These are phyloP conservation scores for Archaeoteleia sp. DNA, from an alignment of 2,888 invertebrate species.

Conservation along the genomic window DNA sequence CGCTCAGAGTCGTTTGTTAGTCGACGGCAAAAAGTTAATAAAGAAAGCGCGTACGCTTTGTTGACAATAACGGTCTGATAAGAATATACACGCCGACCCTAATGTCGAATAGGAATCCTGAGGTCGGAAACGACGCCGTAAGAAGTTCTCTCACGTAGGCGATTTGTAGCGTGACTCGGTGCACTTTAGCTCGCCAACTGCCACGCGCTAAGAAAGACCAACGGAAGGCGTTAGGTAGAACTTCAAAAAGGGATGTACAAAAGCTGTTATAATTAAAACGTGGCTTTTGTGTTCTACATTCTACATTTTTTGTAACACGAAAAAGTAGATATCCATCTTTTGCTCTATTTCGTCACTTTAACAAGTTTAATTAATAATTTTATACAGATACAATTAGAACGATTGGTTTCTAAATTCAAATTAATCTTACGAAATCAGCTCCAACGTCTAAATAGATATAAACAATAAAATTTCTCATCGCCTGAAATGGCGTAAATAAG, in stretches of 20 bases:
- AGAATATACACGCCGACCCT: constrained; percentile 58
- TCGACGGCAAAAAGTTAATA: constrained; percentile 64
- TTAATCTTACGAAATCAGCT: no score
- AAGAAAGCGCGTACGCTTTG: constrained; percentile 57
- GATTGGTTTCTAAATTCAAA: no score
- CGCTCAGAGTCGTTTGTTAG: constrained; percentile 43
- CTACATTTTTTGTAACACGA: no score
- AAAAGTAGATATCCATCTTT: constrained; percentile 26
- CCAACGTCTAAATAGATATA: no score
- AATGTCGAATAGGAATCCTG: constrained; percentile 60
- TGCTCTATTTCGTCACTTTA: background rate
- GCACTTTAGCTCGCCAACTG: constrained; percentile 38
- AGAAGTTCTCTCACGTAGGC: constrained; percentile 51
- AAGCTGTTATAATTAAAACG: constrained; percentile 36
- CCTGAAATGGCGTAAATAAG: constrained; percentile 27
- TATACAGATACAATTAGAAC: no score
- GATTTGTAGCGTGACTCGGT: constrained; percentile 49
- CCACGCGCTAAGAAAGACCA: constrained; percentile 32
- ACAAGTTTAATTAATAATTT: no score
- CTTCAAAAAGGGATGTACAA: constrained; percentile 30
- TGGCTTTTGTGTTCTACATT: constrained; percentile 25
- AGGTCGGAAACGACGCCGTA: constrained; percentile 50
- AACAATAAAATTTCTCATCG: constrained; percentile 13
- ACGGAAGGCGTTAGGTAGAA: constrained; percentile 15
- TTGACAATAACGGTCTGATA: constrained; percentile 66